Evolutionary conservation across 2,888 invertebrate genomes (phyloP).

Genomic region (Phaonia tiefii): DNA sequence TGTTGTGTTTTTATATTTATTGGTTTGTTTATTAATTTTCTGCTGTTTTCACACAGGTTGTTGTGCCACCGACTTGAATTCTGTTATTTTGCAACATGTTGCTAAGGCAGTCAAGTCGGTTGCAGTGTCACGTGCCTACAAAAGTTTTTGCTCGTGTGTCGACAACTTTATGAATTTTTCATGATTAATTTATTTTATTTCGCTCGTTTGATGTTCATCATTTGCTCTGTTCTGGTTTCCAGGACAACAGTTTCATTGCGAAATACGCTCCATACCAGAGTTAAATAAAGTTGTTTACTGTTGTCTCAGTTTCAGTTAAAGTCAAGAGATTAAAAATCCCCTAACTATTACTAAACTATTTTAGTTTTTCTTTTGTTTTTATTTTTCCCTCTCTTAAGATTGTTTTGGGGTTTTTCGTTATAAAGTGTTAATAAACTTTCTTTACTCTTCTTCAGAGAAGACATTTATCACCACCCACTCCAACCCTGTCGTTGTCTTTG

Average conservation of each 20-base stretch:
- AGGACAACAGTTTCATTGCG: too few species aligned
- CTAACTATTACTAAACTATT: slow-evolving; percentile 32
- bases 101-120: slow-evolving; percentile 51
- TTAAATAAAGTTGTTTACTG: background rate
- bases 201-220: slow-evolving; percentile 2
- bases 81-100: slow-evolving; percentile 56
- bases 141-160: slow-evolving; percentile 30
- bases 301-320: background rate
- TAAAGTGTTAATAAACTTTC: slow-evolving; percentile 22
- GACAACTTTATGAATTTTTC: slow-evolving; percentile 62
- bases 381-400: background rate
- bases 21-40: slow-evolving; percentile 60
- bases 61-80: slow-evolving; percentile 22
- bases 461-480: slow-evolving; percentile 7
- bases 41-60: too few species aligned
- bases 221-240: too few species aligned
- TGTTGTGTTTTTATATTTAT: slow-evolving; percentile 59
- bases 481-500: background rate
- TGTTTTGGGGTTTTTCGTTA: too few species aligned
- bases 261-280: too few species aligned
- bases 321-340: slow-evolving; percentile 35
- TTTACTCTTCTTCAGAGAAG: background rate
- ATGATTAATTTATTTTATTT: slow-evolving; percentile 62
- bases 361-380: background rate
- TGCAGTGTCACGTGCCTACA: slow-evolving; percentile 61